Percentiles rank a stretch among this genome's conserved stretches.
phyloP scores from a whole-genome alignment of 2,797 vertebrate genomes.

The Lutra lutra region DNA sequence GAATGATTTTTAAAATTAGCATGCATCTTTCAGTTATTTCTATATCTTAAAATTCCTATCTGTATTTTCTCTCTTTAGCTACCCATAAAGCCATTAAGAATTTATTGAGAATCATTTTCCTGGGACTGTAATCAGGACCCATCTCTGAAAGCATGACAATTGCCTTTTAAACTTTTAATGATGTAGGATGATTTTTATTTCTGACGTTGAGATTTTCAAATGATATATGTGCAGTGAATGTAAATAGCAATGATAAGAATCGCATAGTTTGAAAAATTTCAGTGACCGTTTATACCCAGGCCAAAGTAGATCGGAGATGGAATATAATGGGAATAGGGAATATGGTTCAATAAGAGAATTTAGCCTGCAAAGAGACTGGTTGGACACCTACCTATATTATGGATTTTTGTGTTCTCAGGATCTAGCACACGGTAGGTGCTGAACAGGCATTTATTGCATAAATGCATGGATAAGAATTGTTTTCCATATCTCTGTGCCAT shows the following conservation, averaged over 20 bases:
- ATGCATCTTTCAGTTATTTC: slow-evolving; percentile 78
- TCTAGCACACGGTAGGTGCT: not conserved
- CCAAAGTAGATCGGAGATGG: not conserved
- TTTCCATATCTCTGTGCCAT: not conserved
- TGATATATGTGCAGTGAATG: slow-evolving; percentile 45
- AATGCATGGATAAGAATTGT: not conserved
- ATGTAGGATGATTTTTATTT: slow-evolving; percentile 67
- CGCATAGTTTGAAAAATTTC: not conserved
- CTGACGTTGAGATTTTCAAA: slow-evolving; percentile 51
- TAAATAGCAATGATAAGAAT: slow-evolving; percentile 21
- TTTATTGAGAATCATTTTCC: slow-evolving; percentile 80
- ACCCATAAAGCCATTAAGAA: slow-evolving; percentile 73
- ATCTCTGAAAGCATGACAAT: slow-evolving; percentile 75
- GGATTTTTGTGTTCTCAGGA: not conserved
- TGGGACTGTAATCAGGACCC: slow-evolving; percentile 70
- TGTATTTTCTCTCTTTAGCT: slow-evolving; percentile 80
- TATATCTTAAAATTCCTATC: slow-evolving; percentile 74
- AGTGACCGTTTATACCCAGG: not conserved
- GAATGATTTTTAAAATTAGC: slow-evolving; percentile 75
- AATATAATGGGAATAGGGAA: not conserved
- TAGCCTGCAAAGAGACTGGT: not conserved
- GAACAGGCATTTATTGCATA: not conserved
- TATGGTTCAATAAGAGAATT: not conserved
- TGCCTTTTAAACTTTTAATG: slow-evolving; percentile 69
- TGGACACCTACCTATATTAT: not conserved